Conservation (phyloP, 2,888 invertebrate species). For the Axea sp. region DNA sequence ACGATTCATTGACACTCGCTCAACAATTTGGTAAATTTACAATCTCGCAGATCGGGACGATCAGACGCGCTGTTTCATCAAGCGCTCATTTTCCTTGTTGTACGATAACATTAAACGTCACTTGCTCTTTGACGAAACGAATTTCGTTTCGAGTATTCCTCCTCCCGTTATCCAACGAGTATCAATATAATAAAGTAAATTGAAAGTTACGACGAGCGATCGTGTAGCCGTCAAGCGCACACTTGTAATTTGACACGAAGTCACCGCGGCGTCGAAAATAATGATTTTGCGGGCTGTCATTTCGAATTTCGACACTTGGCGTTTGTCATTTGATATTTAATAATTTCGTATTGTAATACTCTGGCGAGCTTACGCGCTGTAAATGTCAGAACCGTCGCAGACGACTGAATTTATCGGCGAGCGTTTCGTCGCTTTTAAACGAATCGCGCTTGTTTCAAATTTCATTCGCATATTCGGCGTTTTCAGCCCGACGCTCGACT, state of each 20-base stretch:
- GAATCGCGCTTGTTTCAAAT: slow-evolving; percentile 4
- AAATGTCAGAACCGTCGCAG: slow-evolving; percentile 16
- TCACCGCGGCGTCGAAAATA: slow-evolving; percentile 21
- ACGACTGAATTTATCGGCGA: slow-evolving; percentile 9
- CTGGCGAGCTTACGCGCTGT: not conserved
- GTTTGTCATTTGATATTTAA: slow-evolving; percentile 29
- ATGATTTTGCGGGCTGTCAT: slow-evolving; percentile 25
- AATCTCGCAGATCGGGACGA: no score
- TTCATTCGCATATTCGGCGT: not conserved
- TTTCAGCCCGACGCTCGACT: not conserved
- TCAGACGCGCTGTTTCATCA: no score
- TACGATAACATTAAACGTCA: no score
- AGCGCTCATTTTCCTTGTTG: no score
- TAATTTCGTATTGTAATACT: slow-evolving; percentile 25
- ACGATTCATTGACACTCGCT: no score
- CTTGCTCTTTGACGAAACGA: no score
- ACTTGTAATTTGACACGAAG: slow-evolving; percentile 34
- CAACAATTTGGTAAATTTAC: no score
- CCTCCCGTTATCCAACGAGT: slow-evolving; percentile 7
- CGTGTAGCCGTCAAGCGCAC: slow-evolving; percentile 14
- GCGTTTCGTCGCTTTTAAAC: slow-evolving; percentile 8
- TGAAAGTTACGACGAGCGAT: slow-evolving; percentile 34
- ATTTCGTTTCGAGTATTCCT: slow-evolving; percentile 5
- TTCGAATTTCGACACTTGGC: slow-evolving; percentile 17
- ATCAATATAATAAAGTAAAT: slow-evolving; percentile 38